Evolutionary conservation across 2,797 vertebrate species (phyloP).

Genomic region (Percopsis omiscomaycus): DNA sequence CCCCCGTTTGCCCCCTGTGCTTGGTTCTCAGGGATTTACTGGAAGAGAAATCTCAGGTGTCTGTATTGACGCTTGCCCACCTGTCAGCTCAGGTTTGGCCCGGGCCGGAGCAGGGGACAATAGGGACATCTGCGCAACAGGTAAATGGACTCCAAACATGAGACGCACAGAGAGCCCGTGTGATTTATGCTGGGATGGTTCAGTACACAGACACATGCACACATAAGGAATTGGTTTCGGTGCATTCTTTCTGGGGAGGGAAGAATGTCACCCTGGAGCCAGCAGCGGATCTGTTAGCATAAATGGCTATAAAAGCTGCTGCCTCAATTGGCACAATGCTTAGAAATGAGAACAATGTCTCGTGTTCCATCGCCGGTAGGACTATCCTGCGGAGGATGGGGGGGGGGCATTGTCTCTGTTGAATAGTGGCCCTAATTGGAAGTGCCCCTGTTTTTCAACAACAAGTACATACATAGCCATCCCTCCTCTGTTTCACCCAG

Average conservation of each 20-base stretch:
- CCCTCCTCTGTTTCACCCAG: background rate
- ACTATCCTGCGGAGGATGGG: too few relatives aligned
- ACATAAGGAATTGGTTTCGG: background rate
- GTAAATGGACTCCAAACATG: conserved; percentile 3
- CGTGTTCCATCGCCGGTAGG: too few relatives aligned
- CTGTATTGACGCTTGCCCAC: conserved; percentile 13
- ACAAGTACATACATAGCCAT: background rate
- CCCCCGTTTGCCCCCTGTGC: too few relatives aligned
- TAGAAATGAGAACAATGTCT: background rate
- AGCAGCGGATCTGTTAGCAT: conserved; percentile 4
- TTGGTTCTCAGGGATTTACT: conserved; percentile 2
- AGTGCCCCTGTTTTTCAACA: background rate
- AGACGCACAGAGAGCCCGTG: conserved; percentile 1
- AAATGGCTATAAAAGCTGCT: background rate
- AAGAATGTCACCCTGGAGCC: conserved; percentile 9
- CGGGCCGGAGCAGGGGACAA: conserved; percentile 22
- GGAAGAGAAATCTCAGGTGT: background rate
- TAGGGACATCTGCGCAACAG: conserved; percentile 37
- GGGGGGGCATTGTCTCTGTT: background rate
- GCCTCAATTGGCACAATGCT: background rate
- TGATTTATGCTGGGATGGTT: conserved; percentile 36
- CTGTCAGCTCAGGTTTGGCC: conserved; percentile 31
- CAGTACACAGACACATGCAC: background rate
- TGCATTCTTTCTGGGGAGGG: conserved; percentile 1
- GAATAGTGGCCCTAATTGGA: background rate